Conservation (phyloP, 2,113 vertebrate genomes). For the Casuarius casuarius region DNA sequence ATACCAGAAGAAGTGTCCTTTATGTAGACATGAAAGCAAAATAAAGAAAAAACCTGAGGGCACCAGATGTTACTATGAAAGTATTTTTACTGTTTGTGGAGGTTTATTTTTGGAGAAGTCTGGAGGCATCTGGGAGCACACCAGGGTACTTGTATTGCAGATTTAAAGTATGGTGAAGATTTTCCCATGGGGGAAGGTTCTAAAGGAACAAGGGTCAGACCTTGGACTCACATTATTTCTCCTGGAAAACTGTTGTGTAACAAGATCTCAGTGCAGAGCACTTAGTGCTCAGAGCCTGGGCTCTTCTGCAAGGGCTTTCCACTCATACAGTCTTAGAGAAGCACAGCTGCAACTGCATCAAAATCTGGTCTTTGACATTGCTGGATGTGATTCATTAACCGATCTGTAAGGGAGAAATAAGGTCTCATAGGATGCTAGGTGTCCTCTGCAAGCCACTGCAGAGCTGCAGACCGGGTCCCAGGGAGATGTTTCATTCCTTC, state of each 20-base stretch:
- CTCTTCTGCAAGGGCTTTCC: not conserved
- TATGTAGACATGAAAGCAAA: not conserved
- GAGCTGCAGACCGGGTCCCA: not conserved
- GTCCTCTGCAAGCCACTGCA: not conserved
- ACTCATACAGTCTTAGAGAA: fast-evolving
- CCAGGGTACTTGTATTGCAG: not conserved
- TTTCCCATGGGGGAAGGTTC: not conserved
- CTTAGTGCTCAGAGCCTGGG: not conserved
- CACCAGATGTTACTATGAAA: not conserved
- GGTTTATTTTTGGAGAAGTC: not conserved
- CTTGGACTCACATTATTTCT: not conserved
- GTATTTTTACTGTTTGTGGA: not conserved
- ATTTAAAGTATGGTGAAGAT: not conserved
- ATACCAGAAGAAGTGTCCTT: fast-evolving
- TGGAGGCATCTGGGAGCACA: not conserved
- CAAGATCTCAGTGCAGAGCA: not conserved
- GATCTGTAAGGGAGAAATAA: not conserved
- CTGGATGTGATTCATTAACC: fast-evolving
- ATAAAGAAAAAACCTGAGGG: not conserved
- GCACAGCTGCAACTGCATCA: not conserved
- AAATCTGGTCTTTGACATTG: not conserved
- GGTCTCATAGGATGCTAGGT: not conserved
- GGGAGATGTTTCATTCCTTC: not conserved
- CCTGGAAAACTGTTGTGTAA: not conserved
- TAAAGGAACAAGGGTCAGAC: not conserved